Evolutionary conservation across 2,113 vertebrate genomes (phyloP).

Genomic region (Menura novaehollandiae): DNA sequence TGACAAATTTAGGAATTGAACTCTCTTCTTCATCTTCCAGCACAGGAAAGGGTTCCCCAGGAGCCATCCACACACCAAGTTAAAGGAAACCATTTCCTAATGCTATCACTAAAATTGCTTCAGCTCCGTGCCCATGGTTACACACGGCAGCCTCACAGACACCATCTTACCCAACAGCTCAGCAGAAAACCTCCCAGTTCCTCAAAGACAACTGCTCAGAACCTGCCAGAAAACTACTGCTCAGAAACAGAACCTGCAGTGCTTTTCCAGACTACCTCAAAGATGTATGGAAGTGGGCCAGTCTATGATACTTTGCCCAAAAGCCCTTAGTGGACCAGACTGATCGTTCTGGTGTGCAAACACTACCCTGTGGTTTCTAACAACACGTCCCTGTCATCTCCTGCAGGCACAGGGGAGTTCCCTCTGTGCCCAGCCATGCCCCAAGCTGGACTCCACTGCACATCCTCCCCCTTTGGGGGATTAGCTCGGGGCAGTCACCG

Average conservation of each 20-base stretch:
- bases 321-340: neutral
- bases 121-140: accelerated
- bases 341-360: neutral
- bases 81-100: neutral
- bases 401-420: neutral
- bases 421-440: neutral
- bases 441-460: neutral
- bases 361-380: neutral
- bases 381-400: accelerated
- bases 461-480: too few species aligned
- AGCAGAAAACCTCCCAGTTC: neutral
- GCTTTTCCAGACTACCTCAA: neutral
- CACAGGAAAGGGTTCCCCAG: neutral
- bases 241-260: neutral
- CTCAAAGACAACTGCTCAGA: neutral
- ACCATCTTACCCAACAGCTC: accelerated
- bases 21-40: neutral
- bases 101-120: neutral
- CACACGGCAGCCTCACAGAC: neutral
- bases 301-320: accelerated
- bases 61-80: neutral
- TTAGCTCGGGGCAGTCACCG: neutral
- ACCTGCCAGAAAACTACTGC: neutral
- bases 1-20: neutral
- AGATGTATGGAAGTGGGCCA: neutral